These are phyloP conservation scores for Mesoclemmys tuberculata DNA, from an alignment of 2,113 vertebrate species.

Conservation along the genomic window DNA sequence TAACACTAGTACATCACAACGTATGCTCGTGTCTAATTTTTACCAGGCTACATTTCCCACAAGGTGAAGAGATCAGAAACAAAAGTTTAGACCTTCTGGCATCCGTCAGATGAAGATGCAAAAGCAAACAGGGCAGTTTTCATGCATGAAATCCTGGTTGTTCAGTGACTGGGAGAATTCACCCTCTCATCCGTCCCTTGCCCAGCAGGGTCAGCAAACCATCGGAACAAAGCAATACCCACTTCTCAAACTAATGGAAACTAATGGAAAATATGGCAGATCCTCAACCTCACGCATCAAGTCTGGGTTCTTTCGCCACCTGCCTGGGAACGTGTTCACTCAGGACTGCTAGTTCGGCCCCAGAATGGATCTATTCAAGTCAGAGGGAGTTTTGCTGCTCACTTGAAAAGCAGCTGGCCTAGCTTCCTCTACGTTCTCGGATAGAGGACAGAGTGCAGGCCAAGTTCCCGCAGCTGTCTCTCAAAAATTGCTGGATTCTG, in stretches of 20 bases:
- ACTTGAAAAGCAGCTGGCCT: background rate
- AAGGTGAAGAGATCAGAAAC: background rate
- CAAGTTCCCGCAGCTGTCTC: background rate
- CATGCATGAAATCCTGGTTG: background rate
- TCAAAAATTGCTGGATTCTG: background rate
- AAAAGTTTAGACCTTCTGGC: background rate
- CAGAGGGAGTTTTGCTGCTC: background rate
- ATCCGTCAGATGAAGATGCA: background rate
- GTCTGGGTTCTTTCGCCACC: background rate
- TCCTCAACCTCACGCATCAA: background rate
- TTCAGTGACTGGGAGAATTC: background rate
- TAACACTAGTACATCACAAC: background rate
- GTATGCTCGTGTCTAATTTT: background rate
- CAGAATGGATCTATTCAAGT: background rate
- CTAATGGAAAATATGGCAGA: background rate
- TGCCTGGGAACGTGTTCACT: background rate
- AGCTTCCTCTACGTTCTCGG: background rate
- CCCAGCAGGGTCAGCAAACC: background rate
- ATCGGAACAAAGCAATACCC: background rate
- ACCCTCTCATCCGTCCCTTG: background rate
- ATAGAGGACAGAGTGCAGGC: background rate
- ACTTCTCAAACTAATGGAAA: background rate
- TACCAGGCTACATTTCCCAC: background rate
- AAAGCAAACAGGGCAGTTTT: background rate
- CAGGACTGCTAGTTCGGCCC: background rate